Evolutionary conservation across 2,888 invertebrate genomes (phyloP), one percentile per base, ranked within the genome.

Genomic region (Actias luna): DNA sequence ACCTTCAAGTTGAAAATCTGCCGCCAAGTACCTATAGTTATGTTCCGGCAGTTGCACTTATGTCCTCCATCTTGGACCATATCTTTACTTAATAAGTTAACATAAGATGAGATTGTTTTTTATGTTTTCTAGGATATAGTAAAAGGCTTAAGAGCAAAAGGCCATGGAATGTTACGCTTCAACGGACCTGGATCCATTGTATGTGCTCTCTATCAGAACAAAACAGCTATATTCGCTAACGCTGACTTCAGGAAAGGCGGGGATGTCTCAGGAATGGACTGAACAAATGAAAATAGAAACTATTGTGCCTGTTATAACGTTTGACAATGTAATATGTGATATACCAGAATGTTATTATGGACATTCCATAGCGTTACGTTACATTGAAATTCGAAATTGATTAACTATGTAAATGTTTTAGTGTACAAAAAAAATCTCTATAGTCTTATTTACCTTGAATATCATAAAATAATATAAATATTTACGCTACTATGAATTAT

Each of bases 161-260:
- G 97, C 0, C 97, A 98, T 81, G 93, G 87, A 55, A 93, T 94
- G 29, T 77, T 83, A 5, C 93, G 96, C 12, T 95, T 95, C 75
- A 84, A 92, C 8, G 88, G 93, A 12, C 91, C 95, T 39, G 95
- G 96, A 0, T 96, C 97, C 0, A 93, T 96, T 1, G 93, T 97
- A 14, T 96, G 96, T 80, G 96, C 95, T 0, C 89, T 97, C 22
- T 93, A 92, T 57, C 93, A 93, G 67, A 92, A 94, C 61, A 93
- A 92, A 50, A 93, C 94, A 0, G 94, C 93, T 0, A 94, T 97
- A 58, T 94, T 93, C 73, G 96, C 95, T 0, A 97, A 97, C 83
- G 95, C 96, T 0, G 98, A 98, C 86, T 96, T 94, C 79, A 93
- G 98, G 65, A 98, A 98, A 85, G 94, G 95, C 7, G 97, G 97